Evolutionary conservation across 2,888 invertebrate genomes (phyloP), one percentile per base, ranked within the genome.

Genomic region (Stegana nigrithorax): DNA sequence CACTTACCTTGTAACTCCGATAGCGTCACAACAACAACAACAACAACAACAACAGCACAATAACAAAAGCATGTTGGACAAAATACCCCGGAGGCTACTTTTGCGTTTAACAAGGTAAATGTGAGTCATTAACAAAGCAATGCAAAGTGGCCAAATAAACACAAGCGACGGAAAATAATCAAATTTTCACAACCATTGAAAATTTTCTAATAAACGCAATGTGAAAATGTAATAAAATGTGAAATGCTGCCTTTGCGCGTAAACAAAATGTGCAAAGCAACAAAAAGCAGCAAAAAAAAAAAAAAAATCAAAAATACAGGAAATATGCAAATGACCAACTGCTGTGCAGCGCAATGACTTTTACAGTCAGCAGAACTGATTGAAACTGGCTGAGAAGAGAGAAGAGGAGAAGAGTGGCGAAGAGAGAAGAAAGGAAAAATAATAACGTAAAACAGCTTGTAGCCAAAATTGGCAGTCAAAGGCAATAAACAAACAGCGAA

Each of bases 241-340:
- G 77, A 73, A 77, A 55, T 14, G 51, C 21, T 3, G 21, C n/a
- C n/a, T n/a, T n/a, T n/a, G 12, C 8, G 8, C 23, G 32, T 21
- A 55, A 27, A 4, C 21, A n/a, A 14, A 29, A 3, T 10, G 19
- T 17, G 19, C 68, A 64, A 68, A 70, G 17, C 27, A 50, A 21
- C 1, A 4, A 39, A 58, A 42, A 45, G 57, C 56, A 14, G 60
- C 67, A 53, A 10, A 5, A 50, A 25, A 8, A 51, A 14, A 8
- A 25, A 26, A 26, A 53, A 4, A 59, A 63, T 39, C 64, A 62
- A 73, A 69, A 70, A 67, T 67, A 66, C 68, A 70, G 68, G 77
- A 72, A 77, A 77, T 75, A 75, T 75, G 78, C 75, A 77, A 75
- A 75, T 75, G 73, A 72, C 67, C 75, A 75, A 71, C 78, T 73